phyloP scores from a whole-genome alignment of 2,888 invertebrate species.

The Pandemis cinnamomeana region DNA sequence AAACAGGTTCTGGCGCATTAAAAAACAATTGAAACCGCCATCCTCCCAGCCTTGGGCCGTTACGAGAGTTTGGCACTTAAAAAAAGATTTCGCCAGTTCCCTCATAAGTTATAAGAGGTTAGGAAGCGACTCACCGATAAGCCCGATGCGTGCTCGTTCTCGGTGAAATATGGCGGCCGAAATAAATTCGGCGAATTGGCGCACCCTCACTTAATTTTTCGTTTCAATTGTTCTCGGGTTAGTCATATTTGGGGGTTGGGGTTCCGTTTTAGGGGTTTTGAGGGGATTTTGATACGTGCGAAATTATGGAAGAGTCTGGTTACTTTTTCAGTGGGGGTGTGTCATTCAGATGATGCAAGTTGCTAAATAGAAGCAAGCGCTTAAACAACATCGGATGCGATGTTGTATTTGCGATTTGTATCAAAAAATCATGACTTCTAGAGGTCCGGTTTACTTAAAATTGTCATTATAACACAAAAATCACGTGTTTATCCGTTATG shows the following conservation, averaged over 20 bases:
- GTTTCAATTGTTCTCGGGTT: slow-evolving; percentile 40
- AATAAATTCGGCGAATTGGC: slow-evolving; percentile 40
- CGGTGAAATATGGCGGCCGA: slow-evolving; percentile 37
- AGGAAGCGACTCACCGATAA: slow-evolving; percentile 38
- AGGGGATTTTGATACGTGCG: background rate
- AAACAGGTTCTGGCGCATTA: background rate
- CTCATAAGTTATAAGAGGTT: slow-evolving; percentile 43
- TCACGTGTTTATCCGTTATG: too few relatives aligned
- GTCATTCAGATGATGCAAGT: too few relatives aligned
- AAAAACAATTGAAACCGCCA: slow-evolving; percentile 13
- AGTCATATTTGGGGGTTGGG: slow-evolving; percentile 26
- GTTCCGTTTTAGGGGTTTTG: slow-evolving; percentile 17
- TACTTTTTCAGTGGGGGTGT: too few relatives aligned
- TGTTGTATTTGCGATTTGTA: too few relatives aligned
- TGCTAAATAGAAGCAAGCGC: too few relatives aligned
- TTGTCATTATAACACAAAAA: too few relatives aligned
- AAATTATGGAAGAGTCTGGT: background rate
- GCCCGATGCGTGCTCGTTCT: slow-evolving; percentile 38
- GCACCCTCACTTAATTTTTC: slow-evolving; percentile 38
- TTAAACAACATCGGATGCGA: too few relatives aligned
- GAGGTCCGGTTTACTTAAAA: too few relatives aligned
- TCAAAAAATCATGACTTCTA: too few relatives aligned
- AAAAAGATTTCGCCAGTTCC: slow-evolving; percentile 41
- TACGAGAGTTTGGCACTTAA: slow-evolving; percentile 39
- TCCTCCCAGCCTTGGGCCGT: slow-evolving; percentile 1